Percentiles rank a stretch among this genome's conserved stretches.
phyloP scores from a whole-genome alignment of 92 coral and sea anemone species.

The Epizoanthus scotinus region DNA sequence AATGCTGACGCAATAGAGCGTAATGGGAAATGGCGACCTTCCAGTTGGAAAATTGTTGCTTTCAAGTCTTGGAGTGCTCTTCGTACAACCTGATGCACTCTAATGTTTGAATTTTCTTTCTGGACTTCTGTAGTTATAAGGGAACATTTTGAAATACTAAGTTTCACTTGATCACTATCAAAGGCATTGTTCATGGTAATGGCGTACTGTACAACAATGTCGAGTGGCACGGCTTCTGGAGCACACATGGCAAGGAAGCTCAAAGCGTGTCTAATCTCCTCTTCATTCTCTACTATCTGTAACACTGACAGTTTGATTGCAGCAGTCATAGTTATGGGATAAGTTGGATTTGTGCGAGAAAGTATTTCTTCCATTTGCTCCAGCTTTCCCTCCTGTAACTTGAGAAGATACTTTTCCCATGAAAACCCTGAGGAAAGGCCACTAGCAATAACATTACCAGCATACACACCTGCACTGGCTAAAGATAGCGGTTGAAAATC shows the following conservation, averaged over 20 bases:
- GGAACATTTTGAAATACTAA: constrained; percentile 12
- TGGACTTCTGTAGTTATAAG: constrained; percentile 11
- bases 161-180: neutral
- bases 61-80: no score
- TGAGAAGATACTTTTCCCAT: neutral
- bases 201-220: constrained; percentile 10
- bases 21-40: no score
- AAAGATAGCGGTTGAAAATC: constrained; percentile 52
- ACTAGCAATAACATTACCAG: neutral
- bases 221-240: neutral
- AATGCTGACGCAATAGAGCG: constrained; percentile 5
- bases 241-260: neutral
- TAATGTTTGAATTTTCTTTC: no score
- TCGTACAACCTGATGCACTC: no score
- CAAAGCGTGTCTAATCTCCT: neutral
- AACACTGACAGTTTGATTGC: constrained; percentile 35
- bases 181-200: neutral
- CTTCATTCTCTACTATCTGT: constrained; percentile 1
- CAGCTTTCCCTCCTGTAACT: constrained; percentile 11
- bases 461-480: constrained; percentile 46
- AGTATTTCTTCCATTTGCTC: constrained; percentile 4
- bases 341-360: constrained; percentile 31
- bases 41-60: no score
- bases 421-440: neutral
- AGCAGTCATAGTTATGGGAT: constrained; percentile 43